Evolutionary conservation across 2,888 invertebrate genomes (phyloP).

Genomic region (Plebejus melissa): DNA sequence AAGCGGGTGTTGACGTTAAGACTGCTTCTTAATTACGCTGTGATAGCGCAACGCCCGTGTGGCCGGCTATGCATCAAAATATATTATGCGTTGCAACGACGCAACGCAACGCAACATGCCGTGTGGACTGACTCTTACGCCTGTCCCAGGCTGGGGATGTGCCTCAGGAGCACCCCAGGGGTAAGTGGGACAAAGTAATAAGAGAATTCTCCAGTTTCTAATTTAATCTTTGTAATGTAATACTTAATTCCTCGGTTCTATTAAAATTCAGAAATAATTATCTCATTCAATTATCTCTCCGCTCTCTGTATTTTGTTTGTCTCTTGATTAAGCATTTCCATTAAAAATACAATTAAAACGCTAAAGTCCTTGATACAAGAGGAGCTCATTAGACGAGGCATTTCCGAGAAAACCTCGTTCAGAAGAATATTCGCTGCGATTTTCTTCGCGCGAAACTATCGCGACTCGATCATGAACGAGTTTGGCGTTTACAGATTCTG

Average conservation of each 20-base stretch:
- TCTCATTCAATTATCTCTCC: background rate
- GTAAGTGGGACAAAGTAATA: background rate
- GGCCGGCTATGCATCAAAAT: too few species aligned
- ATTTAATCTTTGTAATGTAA: background rate
- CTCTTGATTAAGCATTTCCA: conserved; percentile 24
- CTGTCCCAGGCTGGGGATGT: too few species aligned
- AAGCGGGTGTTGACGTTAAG: too few species aligned
- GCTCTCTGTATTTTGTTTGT: conserved; percentile 19
- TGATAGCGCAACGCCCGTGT: too few species aligned
- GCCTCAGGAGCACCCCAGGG: too few species aligned
- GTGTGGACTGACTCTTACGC: too few species aligned
- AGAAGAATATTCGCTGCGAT: background rate
- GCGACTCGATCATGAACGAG: too few species aligned
- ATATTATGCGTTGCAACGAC: too few species aligned
- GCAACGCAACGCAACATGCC: too few species aligned
- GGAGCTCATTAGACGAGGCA: conserved; percentile 11
- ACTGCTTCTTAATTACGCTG: too few species aligned
- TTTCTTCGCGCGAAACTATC: background rate
- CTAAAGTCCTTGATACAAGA: conserved; percentile 12
- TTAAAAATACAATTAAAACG: conserved; percentile 25
- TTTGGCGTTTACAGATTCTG: too few species aligned
- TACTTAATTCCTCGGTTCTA: background rate
- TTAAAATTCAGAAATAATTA: conserved; percentile 9
- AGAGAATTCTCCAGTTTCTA: background rate
- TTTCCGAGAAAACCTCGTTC: background rate